Evolutionary conservation across 1,140 invertebrate species (phyloP), one percentile per base, ranked within the genome.

Genomic region (Tetranychus urticae): DNA sequence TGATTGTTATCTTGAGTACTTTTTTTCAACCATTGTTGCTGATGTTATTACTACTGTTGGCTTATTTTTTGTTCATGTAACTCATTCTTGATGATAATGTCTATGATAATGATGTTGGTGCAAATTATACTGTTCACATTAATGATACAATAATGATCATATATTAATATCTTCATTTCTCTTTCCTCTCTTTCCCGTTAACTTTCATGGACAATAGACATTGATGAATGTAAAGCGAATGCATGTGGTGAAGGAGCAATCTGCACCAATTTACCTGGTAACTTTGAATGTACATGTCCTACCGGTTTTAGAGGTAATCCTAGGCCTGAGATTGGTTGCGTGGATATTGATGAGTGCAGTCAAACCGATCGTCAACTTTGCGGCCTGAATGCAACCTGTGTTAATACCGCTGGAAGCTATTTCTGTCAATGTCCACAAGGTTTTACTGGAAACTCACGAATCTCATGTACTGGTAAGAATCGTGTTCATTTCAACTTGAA

Each of bases 321-420:
- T 3, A 73, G 63, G 42, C 61, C 63, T 60, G 66, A 67, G 34
- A 36, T 12, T 3, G 45, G 50, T 34, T 68, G 68, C 59, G 67
- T 67, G 61, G 88, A 93, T 72, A 84, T 97, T 63, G 81, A 97
- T 70, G 92, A 97, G 75, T 97, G 92, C 70, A 85, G 88, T 67
- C 73, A 74, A 45, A 60, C 14, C 13, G 33, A 39, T n/a, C 70
- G 79, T 12, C 78, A 83, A 67, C 77, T 82, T 61, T 93, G 89
- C 72, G 87, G 86, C 14, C 73, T 75, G 62, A 87, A 90, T 70
- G 82, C 88, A 7, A 70, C 80, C n/a, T 93, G 90, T 70, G 79
- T 79, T 5, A 92, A 94, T 68, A 78, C 78, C 1, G 78, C 80
- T 7, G 88, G 88, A 58, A 80, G 80, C 63, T 85, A 82, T 67